Base-by-base conservation (phyloP, 2,888 invertebrate genomes). In the Leucoma salicis region DNA sequence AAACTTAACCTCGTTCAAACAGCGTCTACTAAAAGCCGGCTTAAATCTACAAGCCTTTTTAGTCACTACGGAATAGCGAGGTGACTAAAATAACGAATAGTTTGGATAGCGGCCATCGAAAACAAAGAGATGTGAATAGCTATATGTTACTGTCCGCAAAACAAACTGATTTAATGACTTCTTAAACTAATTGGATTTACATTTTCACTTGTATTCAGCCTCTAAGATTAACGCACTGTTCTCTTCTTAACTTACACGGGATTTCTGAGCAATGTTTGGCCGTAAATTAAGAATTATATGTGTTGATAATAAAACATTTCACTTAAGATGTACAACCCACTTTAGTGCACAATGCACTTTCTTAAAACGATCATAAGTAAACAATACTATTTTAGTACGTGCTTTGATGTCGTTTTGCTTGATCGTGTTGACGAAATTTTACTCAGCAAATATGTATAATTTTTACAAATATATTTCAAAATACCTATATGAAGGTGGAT, bases 131-230 rank as follows among this genome's bases (percentile, higher is more conserved):
- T 67, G 69, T 65, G 69, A 62, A 66, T 66, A 63, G 62, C 77
- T 68, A 77, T 85, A 81, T 74, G 72, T 85, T 78, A 81, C 81
- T 82, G 85, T 82, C 82, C 64, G 59, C 69, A 74, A 68, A 79
- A 77, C 78, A 77, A 83, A 82, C 84, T 84, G 86, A 86, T 86
- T 86, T 84, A 87, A 79, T 77, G 77, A 78, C 75, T 80, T 78
- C 78, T 80, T 82, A 80, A 84, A 79, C 76, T 85, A 86, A 87
- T 86, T 86, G 77, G 77, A 85, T 80, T 78, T 77, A 78, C 74
- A 74, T 74, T 73, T 82, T 68, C 71, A 74, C 72, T 77, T 76
- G 73, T 71, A 81, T 79, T 74, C 70, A 72, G 71, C 72, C 53
- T 50, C 62, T 13, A 63, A 80, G 78, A 84, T 79, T 75, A 78